These are phyloP conservation scores for Mesocricetus auratus DNA, from an alignment of 2,113 vertebrate genomes.

Conservation along the genomic window DNA sequence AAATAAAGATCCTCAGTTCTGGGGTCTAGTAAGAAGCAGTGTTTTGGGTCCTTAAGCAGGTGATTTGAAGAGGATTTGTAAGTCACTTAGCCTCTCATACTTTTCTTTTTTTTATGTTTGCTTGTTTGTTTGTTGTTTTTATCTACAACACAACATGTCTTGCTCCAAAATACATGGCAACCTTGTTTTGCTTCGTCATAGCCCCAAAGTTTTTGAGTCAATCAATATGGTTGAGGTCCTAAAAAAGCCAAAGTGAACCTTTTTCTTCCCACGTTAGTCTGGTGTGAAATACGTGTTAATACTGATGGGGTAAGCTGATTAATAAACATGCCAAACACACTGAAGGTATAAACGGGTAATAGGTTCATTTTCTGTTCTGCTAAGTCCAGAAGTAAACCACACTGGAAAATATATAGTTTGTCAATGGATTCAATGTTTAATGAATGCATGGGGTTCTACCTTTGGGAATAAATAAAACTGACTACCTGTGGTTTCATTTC, in stretches of 20 bases:
- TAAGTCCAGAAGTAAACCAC: not conserved
- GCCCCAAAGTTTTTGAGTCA: not conserved
- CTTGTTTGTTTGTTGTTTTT: no score
- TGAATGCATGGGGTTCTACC: not conserved
- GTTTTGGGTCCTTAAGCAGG: not conserved
- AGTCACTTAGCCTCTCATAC: accelerated
- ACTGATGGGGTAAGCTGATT: not conserved
- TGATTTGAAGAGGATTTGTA: not conserved
- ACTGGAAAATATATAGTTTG: not conserved
- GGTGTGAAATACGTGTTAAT: not conserved
- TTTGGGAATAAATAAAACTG: constrained; percentile 20
- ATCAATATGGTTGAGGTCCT: not conserved
- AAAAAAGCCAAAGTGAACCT: not conserved
- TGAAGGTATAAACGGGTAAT: not conserved
- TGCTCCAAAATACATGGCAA: not conserved
- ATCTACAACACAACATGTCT: not conserved
- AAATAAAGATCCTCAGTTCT: not conserved
- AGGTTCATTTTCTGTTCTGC: not conserved
- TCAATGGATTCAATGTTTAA: not conserved
- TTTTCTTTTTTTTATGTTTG: not conserved
- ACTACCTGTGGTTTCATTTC: not conserved
- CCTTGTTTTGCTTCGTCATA: not conserved
- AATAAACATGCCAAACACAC: not conserved
- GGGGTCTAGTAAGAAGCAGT: not conserved
- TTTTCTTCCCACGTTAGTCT: not conserved